phyloP scores from a whole-genome alignment of 2,797 vertebrate genomes.

The Silurus aristotelis region DNA sequence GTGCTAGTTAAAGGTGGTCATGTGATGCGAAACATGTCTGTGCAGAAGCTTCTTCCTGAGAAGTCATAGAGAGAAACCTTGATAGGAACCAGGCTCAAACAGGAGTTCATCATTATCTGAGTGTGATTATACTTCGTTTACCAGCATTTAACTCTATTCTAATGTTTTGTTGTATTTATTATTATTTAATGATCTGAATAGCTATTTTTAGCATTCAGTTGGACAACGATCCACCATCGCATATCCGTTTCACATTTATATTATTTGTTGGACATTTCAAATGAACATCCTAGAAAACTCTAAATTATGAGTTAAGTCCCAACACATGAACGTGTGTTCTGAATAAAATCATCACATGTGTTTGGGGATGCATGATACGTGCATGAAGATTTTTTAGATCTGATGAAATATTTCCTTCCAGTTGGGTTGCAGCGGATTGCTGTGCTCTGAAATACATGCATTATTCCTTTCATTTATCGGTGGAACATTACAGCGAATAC shows the following conservation, averaged over 20 bases:
- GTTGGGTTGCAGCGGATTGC: neutral
- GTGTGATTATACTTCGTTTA: too few relatives aligned
- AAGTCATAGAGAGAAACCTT: too few relatives aligned
- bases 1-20: too few relatives aligned
- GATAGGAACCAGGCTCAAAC: too few relatives aligned
- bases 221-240: neutral
- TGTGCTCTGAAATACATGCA: neutral
- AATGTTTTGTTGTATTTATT: neutral
- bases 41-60: too few relatives aligned
- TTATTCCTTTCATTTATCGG: conserved; percentile 20
- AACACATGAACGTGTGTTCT: neutral
- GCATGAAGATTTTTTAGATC: neutral
- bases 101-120: too few relatives aligned
- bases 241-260: neutral
- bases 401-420: neutral
- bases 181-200: neutral
- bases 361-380: neutral
- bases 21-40: too few relatives aligned
- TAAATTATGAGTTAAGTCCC: neutral
- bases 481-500: conserved; percentile 3
- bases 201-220: neutral
- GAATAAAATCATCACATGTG: neutral
- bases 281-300: neutral
- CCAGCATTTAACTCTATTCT: too few relatives aligned
- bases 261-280: neutral